These are phyloP conservation scores for Oreochromis mossambicus DNA, from an alignment of 2,797 vertebrate species.

Conservation along the genomic window DNA sequence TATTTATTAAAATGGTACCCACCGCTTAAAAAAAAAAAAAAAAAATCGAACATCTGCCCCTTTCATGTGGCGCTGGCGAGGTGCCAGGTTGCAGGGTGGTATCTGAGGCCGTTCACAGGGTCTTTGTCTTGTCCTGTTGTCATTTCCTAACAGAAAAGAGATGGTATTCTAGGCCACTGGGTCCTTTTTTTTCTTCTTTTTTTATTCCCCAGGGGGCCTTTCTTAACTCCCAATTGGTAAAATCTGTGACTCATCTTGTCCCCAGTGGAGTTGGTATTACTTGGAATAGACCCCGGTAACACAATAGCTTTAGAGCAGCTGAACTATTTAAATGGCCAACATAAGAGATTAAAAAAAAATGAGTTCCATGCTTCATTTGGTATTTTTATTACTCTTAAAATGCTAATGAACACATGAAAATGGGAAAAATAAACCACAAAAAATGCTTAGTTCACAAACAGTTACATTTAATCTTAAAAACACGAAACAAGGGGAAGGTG, in stretches of 20 bases:
- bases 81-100: constrained; percentile 58
- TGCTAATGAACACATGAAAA: background rate
- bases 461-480: background rate
- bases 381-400: background rate
- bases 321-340: constrained; percentile 12
- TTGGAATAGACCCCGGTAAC: constrained; percentile 15
- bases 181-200: background rate
- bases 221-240: constrained; percentile 30
- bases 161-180: constrained; percentile 42
- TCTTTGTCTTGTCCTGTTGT: constrained; percentile 44
- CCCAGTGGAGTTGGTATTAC: constrained; percentile 1
- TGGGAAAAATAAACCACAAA: background rate
- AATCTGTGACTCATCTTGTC: constrained; percentile 33
- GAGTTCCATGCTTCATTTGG: background rate
- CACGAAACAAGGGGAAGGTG: background rate
- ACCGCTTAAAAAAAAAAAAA: background rate
- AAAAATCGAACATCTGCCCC: constrained; percentile 67
- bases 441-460: background rate
- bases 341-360: background rate
- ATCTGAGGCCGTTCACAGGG: constrained; percentile 46
- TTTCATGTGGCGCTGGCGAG: constrained; percentile 66
- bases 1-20: constrained; percentile 61
- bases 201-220: background rate
- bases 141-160: constrained; percentile 46
- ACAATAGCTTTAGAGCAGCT: background rate